Conservation (phyloP, 2,113 vertebrate genomes). For the Aldabrachelys gigantea region DNA sequence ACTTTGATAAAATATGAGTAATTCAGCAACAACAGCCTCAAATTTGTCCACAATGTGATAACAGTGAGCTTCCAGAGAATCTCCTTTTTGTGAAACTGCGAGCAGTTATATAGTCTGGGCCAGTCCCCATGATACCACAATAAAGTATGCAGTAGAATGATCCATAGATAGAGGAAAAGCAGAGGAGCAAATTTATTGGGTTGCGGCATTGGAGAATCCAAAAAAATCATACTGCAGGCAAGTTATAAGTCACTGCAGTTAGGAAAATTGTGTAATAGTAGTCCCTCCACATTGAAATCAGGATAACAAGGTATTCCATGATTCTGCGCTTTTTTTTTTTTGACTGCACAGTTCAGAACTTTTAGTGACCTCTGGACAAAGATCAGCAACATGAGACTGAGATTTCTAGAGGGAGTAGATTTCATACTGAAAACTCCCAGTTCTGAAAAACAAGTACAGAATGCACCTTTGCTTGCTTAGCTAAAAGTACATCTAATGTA, state of each 20-base stretch:
- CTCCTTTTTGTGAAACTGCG: accelerated
- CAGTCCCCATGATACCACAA: not conserved
- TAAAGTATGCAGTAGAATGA: slow-evolving; percentile 11
- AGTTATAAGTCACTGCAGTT: not conserved
- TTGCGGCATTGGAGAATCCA: not conserved
- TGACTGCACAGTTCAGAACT: not conserved
- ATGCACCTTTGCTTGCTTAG: not conserved
- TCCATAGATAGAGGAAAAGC: not conserved
- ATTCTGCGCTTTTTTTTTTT: slow-evolving; percentile 34
- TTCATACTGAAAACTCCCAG: slow-evolving; percentile 45
- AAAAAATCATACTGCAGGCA: not conserved
- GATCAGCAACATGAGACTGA: not conserved
- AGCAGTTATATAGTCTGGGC: not conserved
- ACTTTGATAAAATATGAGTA: not conserved
- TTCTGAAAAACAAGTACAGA: slow-evolving; percentile 12
- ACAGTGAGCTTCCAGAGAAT: accelerated
- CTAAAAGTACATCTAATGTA: not conserved
- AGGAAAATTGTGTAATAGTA: not conserved
- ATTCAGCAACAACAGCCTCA: not conserved
- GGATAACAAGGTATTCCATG: not conserved
- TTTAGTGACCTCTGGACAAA: not conserved
- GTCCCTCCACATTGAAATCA: not conserved
- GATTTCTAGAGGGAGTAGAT: slow-evolving; percentile 9
- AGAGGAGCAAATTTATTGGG: slow-evolving; percentile 45
- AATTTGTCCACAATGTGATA: not conserved